Evolutionary conservation across 1,140 invertebrate species (phyloP).

Genomic region (Pissodes strobi): DNA sequence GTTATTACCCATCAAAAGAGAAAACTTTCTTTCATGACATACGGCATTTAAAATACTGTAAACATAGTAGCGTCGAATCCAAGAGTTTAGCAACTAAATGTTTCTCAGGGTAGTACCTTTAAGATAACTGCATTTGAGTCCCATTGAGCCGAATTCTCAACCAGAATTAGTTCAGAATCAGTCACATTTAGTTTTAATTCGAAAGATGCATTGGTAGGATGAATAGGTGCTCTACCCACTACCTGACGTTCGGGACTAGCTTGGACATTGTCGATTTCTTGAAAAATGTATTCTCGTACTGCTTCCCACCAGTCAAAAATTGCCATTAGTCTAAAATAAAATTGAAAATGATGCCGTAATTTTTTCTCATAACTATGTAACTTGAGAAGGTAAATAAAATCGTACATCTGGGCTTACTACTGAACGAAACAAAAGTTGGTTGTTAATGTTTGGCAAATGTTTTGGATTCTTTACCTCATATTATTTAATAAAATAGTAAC

Average conservation of each 20-base stretch:
- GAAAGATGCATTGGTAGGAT: constrained; percentile 60
- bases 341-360: too few species aligned
- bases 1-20: too few species aligned
- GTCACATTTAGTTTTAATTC: constrained; percentile 94
- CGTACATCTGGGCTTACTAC: too few species aligned
- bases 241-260: constrained; percentile 41
- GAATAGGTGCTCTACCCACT: constrained; percentile 26
- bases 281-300: constrained; percentile 77
- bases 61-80: too few species aligned
- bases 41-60: too few species aligned
- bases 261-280: constrained; percentile 48
- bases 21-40: too few species aligned
- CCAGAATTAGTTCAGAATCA: constrained; percentile 92
- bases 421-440: too few species aligned
- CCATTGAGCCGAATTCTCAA: constrained; percentile 84
- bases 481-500: constrained; percentile 94
- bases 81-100: too few species aligned
- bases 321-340: constrained; percentile 72
- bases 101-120: too few species aligned
- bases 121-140: constrained; percentile 95
- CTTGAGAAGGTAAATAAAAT: too few species aligned
- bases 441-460: too few species aligned
- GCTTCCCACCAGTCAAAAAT: constrained; percentile 93
- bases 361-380: too few species aligned
- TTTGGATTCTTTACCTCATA: constrained; percentile 63